These are phyloP conservation scores for Eilema griseolum DNA, from an alignment of 2,888 invertebrate species.

Conservation along the genomic window DNA sequence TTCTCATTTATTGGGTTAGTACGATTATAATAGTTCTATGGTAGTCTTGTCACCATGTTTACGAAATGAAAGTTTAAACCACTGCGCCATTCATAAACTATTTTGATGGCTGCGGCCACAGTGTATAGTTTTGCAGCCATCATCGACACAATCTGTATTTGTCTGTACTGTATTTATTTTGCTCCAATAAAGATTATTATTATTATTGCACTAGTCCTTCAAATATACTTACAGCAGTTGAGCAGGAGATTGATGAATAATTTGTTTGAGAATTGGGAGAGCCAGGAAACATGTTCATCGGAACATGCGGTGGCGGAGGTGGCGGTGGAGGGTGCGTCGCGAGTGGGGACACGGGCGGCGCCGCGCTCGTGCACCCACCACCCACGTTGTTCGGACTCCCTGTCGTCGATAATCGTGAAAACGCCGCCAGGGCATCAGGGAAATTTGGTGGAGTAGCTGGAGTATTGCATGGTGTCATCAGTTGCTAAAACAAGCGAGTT, in stretches of 20 bases:
- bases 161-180: too few species aligned
- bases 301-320: constrained; percentile 65
- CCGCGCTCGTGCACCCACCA: constrained; percentile 61
- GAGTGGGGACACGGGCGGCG: constrained; percentile 79
- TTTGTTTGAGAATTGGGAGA: constrained; percentile 75
- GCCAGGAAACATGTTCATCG: constrained; percentile 72
- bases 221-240: constrained; percentile 77
- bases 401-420: constrained; percentile 94
- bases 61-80: not conserved
- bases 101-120: too few species aligned
- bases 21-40: too few species aligned
- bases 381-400: constrained; percentile 80
- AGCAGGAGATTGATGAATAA: constrained; percentile 80
- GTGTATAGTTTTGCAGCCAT: too few species aligned
- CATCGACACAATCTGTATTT: too few species aligned
- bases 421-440: constrained; percentile 95
- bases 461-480: constrained; percentile 97
- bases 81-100: not conserved
- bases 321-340: constrained; percentile 77
- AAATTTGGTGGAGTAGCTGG: constrained; percentile 98
- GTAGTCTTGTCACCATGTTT: too few species aligned
- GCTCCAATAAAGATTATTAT: too few species aligned
- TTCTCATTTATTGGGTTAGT: too few species aligned
- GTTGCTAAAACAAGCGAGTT: constrained; percentile 82
- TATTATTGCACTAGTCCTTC: too few species aligned